These are phyloP conservation scores for Neoascia interrupta DNA, from an alignment of 2,888 invertebrate species.

Conservation along the genomic window DNA sequence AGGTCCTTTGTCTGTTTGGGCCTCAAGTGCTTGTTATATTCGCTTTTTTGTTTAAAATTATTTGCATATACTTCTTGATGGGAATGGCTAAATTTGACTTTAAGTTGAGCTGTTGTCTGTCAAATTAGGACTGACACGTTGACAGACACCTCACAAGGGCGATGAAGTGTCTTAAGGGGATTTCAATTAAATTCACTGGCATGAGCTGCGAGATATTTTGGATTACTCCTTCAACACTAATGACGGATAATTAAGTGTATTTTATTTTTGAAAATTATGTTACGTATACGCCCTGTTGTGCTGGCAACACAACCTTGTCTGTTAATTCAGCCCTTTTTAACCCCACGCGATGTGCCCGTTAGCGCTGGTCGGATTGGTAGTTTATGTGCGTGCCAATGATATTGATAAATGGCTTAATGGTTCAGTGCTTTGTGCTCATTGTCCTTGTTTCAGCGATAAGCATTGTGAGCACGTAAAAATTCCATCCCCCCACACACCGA, in stretches of 20 bases:
- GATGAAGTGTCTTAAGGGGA: conserved; percentile 17
- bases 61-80: no score
- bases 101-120: not conserved
- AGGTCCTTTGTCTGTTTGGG: no score
- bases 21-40: no score
- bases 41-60: no score
- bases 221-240: not conserved
- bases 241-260: no score
- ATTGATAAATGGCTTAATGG: conserved; percentile 24
- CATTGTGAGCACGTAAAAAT: conserved; percentile 1
- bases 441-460: not conserved
- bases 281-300: not conserved
- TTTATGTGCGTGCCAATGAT: not conserved
- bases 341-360: not conserved
- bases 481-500: no score
- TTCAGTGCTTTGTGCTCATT: not conserved
- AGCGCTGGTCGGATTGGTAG: not conserved
- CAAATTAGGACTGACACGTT: conserved; percentile 21
- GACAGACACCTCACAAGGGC: conserved; percentile 1
- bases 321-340: not conserved
- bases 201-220: no score
- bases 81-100: not conserved
- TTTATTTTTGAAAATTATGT: not conserved
- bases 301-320: not conserved
- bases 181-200: conserved; percentile 8